phyloP scores from a whole-genome alignment of 2,797 vertebrate genomes.

The Thalassophryne amazonica region DNA sequence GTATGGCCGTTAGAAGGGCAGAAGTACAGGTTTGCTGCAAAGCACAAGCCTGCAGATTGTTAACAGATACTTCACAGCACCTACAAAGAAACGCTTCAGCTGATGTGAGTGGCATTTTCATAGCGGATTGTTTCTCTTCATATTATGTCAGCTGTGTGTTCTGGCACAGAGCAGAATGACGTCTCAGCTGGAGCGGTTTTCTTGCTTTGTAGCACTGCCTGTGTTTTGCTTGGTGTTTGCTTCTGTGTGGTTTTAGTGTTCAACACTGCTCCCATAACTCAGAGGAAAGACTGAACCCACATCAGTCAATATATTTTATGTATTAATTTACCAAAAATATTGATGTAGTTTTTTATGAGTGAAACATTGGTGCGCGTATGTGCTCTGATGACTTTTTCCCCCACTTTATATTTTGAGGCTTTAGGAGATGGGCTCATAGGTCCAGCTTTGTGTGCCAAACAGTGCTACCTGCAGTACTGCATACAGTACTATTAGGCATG shows the following conservation, averaged over 20 bases:
- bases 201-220: slow-evolving; percentile 9
- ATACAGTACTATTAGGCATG: too few species aligned
- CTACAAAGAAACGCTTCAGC: background rate
- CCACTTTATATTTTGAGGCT: background rate
- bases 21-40: background rate
- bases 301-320: slow-evolving; percentile 22
- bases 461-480: too few species aligned
- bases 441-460: background rate
- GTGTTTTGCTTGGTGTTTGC: slow-evolving; percentile 15
- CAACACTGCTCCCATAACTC: background rate
- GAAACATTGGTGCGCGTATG: background rate
- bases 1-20: background rate
- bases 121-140: background rate
- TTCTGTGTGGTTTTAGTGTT: slow-evolving; percentile 22
- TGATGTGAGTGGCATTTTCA: slow-evolving; percentile 1
- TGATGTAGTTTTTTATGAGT: too few species aligned
- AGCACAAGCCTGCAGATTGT: background rate
- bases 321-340: slow-evolving; percentile 13
- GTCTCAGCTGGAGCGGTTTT: slow-evolving; percentile 14
- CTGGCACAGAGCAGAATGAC: slow-evolving; percentile 4
- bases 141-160: slow-evolving; percentile 37
- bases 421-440: background rate
- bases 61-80: slow-evolving; percentile 3
- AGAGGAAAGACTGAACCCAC: background rate
- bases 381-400: background rate